These are phyloP conservation scores for Rhynchonycteris naso DNA, from an alignment of 2,797 vertebrate genomes.

Conservation along the genomic window DNA sequence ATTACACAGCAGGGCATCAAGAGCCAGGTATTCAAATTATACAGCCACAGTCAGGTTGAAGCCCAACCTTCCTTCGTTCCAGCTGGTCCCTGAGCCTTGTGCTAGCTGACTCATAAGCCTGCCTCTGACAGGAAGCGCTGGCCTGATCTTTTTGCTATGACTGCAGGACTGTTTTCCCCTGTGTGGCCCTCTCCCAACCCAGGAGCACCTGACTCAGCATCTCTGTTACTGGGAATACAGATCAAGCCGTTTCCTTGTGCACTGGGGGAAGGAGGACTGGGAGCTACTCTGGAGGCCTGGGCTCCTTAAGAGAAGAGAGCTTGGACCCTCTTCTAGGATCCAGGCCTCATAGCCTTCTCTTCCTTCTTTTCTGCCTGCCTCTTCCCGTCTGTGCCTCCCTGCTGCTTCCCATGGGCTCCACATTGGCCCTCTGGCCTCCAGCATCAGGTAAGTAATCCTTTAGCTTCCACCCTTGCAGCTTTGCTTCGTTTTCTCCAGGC, in stretches of 20 bases:
- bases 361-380: slow-evolving; percentile 79
- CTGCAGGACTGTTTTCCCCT: not conserved
- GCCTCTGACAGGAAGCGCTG: slow-evolving; percentile 58
- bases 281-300: slow-evolving; percentile 1
- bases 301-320: slow-evolving; percentile 28
- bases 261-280: not conserved
- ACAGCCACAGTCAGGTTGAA: not conserved
- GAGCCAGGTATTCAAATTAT: slow-evolving; percentile 92
- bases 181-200: slow-evolving; percentile 5
- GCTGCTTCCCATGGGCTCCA: slow-evolving; percentile 82
- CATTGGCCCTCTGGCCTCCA: slow-evolving; percentile 76
- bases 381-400: slow-evolving; percentile 72
- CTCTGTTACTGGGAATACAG: slow-evolving; percentile 35
- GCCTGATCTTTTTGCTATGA: slow-evolving; percentile 49
- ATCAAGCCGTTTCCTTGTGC: slow-evolving; percentile 53
- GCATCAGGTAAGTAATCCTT: slow-evolving; percentile 89
- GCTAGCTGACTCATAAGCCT: slow-evolving; percentile 27
- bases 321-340: slow-evolving; percentile 66
- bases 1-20: slow-evolving; percentile 99
- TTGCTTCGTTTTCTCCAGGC: not conserved
- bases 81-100: not conserved
- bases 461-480: not conserved
- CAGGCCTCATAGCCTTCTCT: slow-evolving; percentile 80
- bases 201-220: slow-evolving; percentile 58
- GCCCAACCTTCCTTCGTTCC: not conserved